These are phyloP conservation scores for Hystrix cristata DNA, from an alignment of 2,113 vertebrate genomes.

Conservation along the genomic window DNA sequence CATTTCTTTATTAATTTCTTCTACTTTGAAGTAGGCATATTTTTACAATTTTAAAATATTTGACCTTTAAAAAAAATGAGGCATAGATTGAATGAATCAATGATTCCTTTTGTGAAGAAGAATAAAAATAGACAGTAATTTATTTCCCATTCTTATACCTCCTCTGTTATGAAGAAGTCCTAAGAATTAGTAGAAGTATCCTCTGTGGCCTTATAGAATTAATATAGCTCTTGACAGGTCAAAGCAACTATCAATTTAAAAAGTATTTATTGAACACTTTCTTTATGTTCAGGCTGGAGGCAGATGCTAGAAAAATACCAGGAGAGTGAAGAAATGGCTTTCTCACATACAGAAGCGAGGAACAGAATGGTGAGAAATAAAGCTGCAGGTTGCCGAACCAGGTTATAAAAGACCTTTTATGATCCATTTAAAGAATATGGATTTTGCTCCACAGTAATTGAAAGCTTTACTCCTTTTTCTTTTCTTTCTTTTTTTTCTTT, in stretches of 20 bases:
- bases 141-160: constrained; percentile 5
- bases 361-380: not conserved
- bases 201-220: constrained; percentile 30
- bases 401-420: not conserved
- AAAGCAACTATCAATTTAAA: not conserved
- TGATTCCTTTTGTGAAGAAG: constrained; percentile 4
- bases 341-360: not conserved
- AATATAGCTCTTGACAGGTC: not conserved
- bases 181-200: not conserved
- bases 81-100: constrained; percentile 47
- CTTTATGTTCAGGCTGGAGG: not conserved
- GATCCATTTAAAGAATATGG: constrained; percentile 12
- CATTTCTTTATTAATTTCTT: constrained; percentile 61
- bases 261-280: not conserved
- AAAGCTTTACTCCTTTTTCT: not conserved
- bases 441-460: not conserved
- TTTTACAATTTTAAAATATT: constrained; percentile 43
- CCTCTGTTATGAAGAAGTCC: not conserved
- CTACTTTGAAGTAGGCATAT: not conserved
- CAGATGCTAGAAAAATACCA: not conserved
- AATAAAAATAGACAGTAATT: constrained; percentile 25
- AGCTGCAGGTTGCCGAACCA: not conserved
- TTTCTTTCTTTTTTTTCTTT: not conserved
- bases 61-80: constrained; percentile 33
- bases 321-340: not conserved